Evolutionary conservation across 2,888 invertebrate genomes (phyloP).

Genomic region (Agrilus mali): DNA sequence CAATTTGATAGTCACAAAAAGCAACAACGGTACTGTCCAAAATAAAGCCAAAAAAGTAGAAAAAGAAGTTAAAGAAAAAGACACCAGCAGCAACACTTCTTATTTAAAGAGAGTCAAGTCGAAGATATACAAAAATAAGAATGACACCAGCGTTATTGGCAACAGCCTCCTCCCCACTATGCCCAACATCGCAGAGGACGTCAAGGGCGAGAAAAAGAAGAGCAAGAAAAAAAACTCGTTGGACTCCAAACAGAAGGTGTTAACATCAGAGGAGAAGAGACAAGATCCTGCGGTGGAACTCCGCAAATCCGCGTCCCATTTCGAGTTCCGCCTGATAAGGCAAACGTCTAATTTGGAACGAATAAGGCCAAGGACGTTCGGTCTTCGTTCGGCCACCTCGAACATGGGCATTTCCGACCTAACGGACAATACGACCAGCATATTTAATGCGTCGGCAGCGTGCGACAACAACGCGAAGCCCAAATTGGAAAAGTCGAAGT

Average conservation of each 20-base stretch:
- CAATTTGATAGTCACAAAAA: slow-evolving; percentile 8
- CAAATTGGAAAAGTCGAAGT: slow-evolving; percentile 31
- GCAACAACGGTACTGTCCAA: not conserved
- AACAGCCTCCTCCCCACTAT: slow-evolving; percentile 17
- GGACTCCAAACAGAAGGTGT: slow-evolving; percentile 15
- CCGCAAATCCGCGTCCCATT: slow-evolving; percentile 19
- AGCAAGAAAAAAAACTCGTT: slow-evolving; percentile 17
- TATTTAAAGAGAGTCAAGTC: slow-evolving; percentile 32
- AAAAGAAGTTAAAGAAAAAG: slow-evolving; percentile 1
- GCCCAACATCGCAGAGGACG: slow-evolving; percentile 23
- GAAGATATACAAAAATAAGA: slow-evolving; percentile 30
- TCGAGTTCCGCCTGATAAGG: slow-evolving; percentile 28
- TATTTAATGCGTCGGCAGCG: slow-evolving; percentile 2
- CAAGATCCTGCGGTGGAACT: slow-evolving; percentile 9
- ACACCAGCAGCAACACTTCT: slow-evolving; percentile 15
- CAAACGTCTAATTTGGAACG: slow-evolving; percentile 34
- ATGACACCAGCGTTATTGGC: slow-evolving; percentile 13
- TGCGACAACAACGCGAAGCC: slow-evolving; percentile 18
- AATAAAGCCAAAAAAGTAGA: slow-evolving; percentile 4
- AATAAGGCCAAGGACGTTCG: slow-evolving; percentile 24
- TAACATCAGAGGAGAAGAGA: slow-evolving; percentile 8
- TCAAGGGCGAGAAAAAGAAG: slow-evolving; percentile 16
- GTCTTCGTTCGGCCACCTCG: slow-evolving; percentile 18
- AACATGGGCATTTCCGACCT: slow-evolving; percentile 19
- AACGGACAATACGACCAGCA: slow-evolving; percentile 12